A percentile compares a stretch with the other conserved stretches of the same genome.
Conservation (phyloP, 2,113 vertebrate genomes). For the Apaloderma vittatum region DNA sequence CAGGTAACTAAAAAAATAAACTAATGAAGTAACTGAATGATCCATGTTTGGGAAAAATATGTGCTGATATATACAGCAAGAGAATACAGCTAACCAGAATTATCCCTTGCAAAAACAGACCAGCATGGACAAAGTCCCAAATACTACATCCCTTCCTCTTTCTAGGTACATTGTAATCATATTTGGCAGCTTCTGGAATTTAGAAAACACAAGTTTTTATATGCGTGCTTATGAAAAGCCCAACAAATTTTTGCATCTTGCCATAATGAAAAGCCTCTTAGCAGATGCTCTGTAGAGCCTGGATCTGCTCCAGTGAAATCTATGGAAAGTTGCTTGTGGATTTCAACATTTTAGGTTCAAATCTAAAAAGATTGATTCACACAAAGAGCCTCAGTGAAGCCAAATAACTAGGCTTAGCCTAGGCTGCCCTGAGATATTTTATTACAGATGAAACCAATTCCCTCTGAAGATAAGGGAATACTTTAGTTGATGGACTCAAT, state of each 20-base stretch:
- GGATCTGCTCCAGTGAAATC: background rate
- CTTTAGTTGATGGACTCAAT: background rate
- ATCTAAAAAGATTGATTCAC: background rate
- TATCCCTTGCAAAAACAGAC: background rate
- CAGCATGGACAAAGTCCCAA: background rate
- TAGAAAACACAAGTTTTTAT: background rate
- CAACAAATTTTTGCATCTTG: background rate
- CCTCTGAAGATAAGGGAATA: conserved; percentile 47
- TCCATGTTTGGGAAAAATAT: background rate
- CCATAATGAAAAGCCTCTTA: background rate
- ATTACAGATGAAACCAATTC: conserved; percentile 50
- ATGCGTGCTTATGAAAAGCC: background rate
- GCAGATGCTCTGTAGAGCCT: background rate
- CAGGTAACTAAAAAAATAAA: background rate
- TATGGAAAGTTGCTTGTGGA: background rate
- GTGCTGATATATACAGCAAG: background rate
- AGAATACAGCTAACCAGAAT: background rate
- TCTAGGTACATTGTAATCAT: background rate
- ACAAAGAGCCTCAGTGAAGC: background rate
- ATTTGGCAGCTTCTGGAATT: background rate
- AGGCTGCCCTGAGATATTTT: conserved; percentile 26
- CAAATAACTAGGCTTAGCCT: conserved; percentile 17
- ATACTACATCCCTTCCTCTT: background rate
- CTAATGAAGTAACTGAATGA: background rate
- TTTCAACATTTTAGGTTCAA: conserved; percentile 3